Conservation (phyloP, 2,797 vertebrate genomes). For the Aulostomus chinensis region DNA sequence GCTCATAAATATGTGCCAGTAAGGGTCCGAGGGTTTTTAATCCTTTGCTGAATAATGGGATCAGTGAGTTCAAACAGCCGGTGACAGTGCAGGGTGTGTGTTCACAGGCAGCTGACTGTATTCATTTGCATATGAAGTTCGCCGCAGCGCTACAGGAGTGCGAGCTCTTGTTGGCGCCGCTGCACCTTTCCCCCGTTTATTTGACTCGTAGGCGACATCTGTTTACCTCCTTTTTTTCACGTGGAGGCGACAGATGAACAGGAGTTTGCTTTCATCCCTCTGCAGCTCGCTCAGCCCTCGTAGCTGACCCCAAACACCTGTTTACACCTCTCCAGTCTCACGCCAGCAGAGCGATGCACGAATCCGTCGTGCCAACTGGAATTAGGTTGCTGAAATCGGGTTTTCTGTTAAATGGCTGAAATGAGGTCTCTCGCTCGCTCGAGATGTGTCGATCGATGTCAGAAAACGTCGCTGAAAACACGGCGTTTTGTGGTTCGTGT, state of each 20-base stretch:
- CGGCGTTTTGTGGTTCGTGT: too few relatives aligned
- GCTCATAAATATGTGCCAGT: background rate
- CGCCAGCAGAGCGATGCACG: too few relatives aligned
- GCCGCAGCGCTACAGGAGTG: background rate
- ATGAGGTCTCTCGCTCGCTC: too few relatives aligned
- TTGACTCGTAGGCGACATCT: conserved; percentile 2
- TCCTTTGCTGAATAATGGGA: conserved; percentile 35
- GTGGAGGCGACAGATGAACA: background rate
- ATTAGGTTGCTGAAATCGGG: too few relatives aligned
- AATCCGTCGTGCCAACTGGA: too few relatives aligned
- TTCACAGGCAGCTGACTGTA: conserved; percentile 26
- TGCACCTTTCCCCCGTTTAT: conserved; percentile 10
- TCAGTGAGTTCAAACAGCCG: conserved; percentile 17
- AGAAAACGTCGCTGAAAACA: too few relatives aligned
- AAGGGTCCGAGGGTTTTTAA: conserved; percentile 10
- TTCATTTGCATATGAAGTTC: conserved; percentile 19
- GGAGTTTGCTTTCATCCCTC: background rate
- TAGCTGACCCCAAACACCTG: too few relatives aligned
- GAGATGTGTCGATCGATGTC: too few relatives aligned
- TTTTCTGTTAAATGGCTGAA: too few relatives aligned
- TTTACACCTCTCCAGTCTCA: too few relatives aligned
- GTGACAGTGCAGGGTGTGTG: conserved; percentile 18
- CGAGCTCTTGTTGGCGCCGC: conserved; percentile 20
- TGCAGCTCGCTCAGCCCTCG: too few relatives aligned
- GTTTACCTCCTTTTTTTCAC: background rate